These are phyloP conservation scores for Andrena fulva DNA, from an alignment of 2,888 invertebrate genomes.

Conservation along the genomic window DNA sequence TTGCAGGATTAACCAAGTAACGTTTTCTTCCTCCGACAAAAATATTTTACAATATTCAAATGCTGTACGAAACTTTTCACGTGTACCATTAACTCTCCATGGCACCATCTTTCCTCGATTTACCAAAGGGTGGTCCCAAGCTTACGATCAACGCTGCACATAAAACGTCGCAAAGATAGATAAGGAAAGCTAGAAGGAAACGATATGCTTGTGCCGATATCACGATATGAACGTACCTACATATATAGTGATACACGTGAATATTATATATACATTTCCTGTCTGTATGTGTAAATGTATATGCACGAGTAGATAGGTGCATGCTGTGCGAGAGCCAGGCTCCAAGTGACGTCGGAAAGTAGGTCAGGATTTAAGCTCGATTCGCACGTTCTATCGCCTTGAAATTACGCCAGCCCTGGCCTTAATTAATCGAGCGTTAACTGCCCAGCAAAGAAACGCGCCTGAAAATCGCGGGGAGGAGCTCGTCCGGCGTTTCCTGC, in stretches of 20 bases:
- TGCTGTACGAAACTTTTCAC: neutral
- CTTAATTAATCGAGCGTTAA: constrained; percentile 30
- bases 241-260: constrained; percentile 30
- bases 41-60: neutral
- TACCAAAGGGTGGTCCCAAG: constrained; percentile 15
- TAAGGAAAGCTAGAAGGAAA: constrained; percentile 40
- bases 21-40: neutral
- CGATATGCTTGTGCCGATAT: constrained; percentile 55
- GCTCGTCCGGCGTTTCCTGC: neutral
- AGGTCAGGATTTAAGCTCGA: constrained; percentile 64
- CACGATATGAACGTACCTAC: constrained; percentile 47
- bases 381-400: constrained; percentile 1
- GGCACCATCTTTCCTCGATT: neutral
- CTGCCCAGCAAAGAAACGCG: neutral
- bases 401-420: neutral
- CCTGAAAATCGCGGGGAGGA: neutral
- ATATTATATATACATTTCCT: constrained; percentile 20
- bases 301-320: constrained; percentile 59
- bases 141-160: constrained; percentile 31
- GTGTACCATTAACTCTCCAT: neutral
- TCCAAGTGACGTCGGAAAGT: constrained; percentile 71
- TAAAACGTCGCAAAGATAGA: constrained; percentile 45
- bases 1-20: neutral
- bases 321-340: constrained; percentile 75
- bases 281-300: constrained; percentile 32